These are phyloP conservation scores for Alexandromys fortis DNA, from an alignment of 2,113 vertebrate genomes.

Conservation along the genomic window DNA sequence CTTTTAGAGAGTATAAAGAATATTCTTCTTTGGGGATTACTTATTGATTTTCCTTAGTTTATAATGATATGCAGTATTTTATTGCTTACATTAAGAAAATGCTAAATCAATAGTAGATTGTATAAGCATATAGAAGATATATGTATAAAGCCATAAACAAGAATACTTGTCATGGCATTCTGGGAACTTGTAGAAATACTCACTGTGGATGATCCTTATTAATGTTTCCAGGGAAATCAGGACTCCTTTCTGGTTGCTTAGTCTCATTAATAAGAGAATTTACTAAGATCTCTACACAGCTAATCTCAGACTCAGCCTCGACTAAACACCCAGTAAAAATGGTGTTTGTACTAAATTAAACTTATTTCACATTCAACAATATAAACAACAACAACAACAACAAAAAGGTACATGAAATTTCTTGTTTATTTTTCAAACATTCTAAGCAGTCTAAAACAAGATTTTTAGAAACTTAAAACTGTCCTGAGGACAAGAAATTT, in stretches of 20 bases:
- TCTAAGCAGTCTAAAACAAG: neutral
- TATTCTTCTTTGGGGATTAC: constrained; percentile 45
- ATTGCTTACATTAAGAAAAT: constrained; percentile 59
- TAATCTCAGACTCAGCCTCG: neutral
- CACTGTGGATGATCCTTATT: neutral
- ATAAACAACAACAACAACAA: neutral
- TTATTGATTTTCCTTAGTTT: constrained; percentile 58
- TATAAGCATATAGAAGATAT: neutral
- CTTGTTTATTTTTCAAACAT: neutral
- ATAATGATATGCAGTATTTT: constrained; percentile 47
- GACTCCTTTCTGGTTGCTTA: neutral
- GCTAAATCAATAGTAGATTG: constrained; percentile 37
- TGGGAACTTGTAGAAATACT: neutral
- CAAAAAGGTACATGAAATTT: neutral
- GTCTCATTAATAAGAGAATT: neutral
- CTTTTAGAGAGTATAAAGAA: constrained; percentile 9
- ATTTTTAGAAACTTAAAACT: neutral
- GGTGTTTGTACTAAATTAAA: neutral
- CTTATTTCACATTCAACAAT: neutral
- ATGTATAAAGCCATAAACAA: neutral
- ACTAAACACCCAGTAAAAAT: neutral
- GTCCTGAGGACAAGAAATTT: neutral
- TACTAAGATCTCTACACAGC: neutral
- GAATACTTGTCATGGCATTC: neutral
- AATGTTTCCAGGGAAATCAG: neutral